A percentile compares a stretch with the other conserved stretches of the same genome.
Conservation (phyloP, 1,140 invertebrate genomes). For the Drosophila grimshawi region DNA sequence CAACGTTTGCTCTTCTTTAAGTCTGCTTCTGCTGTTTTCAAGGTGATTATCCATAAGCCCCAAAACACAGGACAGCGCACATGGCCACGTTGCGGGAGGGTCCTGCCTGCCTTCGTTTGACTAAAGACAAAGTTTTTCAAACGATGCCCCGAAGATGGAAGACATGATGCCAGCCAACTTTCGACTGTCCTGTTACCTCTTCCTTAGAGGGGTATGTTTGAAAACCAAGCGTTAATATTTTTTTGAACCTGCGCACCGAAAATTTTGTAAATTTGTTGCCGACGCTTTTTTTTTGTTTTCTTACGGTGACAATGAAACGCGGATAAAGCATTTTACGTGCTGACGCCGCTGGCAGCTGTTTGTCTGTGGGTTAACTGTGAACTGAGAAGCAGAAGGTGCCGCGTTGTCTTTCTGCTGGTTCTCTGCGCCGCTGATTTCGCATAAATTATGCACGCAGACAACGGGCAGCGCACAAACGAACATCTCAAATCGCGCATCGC, state of each 20-base stretch:
- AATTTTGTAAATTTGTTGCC: slow-evolving; percentile 69
- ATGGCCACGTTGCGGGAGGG: background rate
- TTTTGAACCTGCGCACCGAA: slow-evolving; percentile 48
- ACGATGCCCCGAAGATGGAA: slow-evolving; percentile 57
- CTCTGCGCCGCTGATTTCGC: slow-evolving; percentile 74
- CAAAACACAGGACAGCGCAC: slow-evolving; percentile 33
- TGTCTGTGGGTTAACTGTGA: slow-evolving; percentile 5
- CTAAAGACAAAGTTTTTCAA: slow-evolving; percentile 78
- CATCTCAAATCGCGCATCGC: no score
- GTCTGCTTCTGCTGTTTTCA: slow-evolving; percentile 43
- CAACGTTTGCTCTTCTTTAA: slow-evolving; percentile 28
- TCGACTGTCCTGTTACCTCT: background rate
- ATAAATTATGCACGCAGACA: slow-evolving; percentile 81
- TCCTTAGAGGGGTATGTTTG: slow-evolving; percentile 41
- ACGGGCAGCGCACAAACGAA: slow-evolving; percentile 17
- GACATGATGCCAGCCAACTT: background rate
- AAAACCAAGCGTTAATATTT: slow-evolving; percentile 72
- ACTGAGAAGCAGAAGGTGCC: background rate
- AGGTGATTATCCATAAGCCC: slow-evolving; percentile 80
- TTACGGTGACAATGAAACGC: slow-evolving; percentile 76
- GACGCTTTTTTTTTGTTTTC: slow-evolving; percentile 46
- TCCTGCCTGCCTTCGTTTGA: slow-evolving; percentile 42
- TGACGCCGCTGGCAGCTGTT: slow-evolving; percentile 52
- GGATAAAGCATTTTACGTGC: slow-evolving; percentile 82
- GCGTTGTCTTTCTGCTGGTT: slow-evolving; percentile 41